phyloP scores from a whole-genome alignment of 2,113 vertebrate species.

The Nettapus auritus region DNA sequence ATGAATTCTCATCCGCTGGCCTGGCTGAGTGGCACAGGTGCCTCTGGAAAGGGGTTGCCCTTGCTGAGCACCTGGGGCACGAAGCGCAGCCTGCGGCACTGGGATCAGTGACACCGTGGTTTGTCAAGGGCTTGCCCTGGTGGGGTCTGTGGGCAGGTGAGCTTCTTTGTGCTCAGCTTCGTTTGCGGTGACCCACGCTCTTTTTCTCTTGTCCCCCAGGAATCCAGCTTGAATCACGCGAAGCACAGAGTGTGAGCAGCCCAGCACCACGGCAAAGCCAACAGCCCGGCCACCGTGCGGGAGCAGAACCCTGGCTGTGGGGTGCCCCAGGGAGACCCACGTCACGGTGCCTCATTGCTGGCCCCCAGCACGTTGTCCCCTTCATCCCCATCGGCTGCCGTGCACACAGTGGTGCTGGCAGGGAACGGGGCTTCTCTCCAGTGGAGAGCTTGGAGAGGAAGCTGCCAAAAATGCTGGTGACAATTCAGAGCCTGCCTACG shows the following conservation, averaged over 20 bases:
- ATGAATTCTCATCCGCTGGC: background rate
- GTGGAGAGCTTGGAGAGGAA: background rate
- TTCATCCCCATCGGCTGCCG: background rate
- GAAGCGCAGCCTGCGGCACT: fast-evolving
- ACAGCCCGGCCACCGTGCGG: background rate
- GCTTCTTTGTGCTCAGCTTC: background rate
- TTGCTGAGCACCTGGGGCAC: background rate
- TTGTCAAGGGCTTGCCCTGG: background rate
- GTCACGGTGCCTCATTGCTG: background rate
- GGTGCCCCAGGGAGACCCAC: background rate
- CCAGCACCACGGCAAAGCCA: background rate
- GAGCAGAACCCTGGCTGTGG: background rate
- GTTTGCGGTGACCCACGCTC: fast-evolving
- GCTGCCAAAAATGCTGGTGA: background rate
- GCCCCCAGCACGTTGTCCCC: background rate
- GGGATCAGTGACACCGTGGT: background rate
- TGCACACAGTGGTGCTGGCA: background rate
- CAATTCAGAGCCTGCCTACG: background rate
- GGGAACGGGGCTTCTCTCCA: background rate
- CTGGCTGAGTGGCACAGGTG: too few species aligned
- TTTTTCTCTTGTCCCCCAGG: background rate
- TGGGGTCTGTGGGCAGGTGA: background rate
- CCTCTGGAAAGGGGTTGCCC: background rate
- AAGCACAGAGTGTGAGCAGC: background rate
- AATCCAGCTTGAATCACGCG: background rate